Conservation (phyloP, 2,113 vertebrate genomes). For the Opisthocomus hoazin region DNA sequence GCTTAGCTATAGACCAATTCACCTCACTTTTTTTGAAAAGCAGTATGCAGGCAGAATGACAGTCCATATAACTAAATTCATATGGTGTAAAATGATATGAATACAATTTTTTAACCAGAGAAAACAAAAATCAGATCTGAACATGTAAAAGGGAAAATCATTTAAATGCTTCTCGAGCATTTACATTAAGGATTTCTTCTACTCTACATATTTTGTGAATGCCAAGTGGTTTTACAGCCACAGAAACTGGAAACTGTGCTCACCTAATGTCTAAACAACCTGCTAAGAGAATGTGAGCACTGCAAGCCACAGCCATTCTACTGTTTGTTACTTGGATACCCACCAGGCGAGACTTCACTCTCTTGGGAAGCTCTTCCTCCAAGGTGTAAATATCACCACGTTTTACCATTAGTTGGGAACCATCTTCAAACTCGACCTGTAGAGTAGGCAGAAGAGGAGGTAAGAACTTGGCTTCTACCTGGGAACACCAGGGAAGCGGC, state of each 20-base stretch:
- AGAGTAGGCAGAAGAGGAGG: not conserved
- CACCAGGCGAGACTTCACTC: conserved; percentile 90
- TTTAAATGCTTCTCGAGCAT: not conserved
- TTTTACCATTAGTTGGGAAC: conserved; percentile 87
- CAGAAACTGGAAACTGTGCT: not conserved
- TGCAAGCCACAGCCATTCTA: not conserved
- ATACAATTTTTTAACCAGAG: not conserved
- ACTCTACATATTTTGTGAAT: not conserved
- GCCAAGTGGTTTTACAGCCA: not conserved
- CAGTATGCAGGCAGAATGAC: not conserved
- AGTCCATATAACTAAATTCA: not conserved
- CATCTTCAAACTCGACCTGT: conserved; percentile 95
- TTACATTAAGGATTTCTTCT: not conserved
- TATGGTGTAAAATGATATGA: not conserved
- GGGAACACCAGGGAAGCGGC: not conserved
- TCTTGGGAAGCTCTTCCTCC: conserved; percentile 91
- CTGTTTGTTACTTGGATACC: conserved; percentile 17
- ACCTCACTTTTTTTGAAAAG: not conserved
- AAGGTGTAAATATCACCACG: conserved; percentile 87
- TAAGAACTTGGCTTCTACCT: not conserved
- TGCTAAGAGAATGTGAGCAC: no score
- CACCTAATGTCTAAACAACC: not conserved
- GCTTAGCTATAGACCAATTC: not conserved
- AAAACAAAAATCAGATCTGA: not conserved
- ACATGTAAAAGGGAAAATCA: not conserved